phyloP scores from a whole-genome alignment of 1,140 invertebrate species.

The Scaptodrosophila lebanonensis region DNA sequence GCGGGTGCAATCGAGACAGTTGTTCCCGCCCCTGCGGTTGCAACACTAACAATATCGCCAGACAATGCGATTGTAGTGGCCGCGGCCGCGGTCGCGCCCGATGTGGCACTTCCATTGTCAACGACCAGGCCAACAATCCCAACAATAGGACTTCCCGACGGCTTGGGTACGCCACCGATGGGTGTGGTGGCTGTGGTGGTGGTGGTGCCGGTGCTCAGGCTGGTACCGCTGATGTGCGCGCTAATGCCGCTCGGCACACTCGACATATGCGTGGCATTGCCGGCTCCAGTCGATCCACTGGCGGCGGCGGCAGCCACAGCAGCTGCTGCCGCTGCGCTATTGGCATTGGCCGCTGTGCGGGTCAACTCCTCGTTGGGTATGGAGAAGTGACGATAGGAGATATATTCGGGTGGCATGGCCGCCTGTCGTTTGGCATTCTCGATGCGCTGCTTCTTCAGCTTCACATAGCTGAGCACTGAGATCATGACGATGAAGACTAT shows the following conservation, averaged over 20 bases:
- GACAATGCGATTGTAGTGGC: conserved; percentile 11
- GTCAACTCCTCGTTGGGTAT: conserved; percentile 78
- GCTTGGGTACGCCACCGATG: conserved; percentile 42
- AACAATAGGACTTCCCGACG: conserved; percentile 46
- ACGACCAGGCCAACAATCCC: conserved; percentile 39
- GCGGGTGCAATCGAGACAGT: conserved; percentile 1
- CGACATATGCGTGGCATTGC: conserved; percentile 48
- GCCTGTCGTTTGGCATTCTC: conserved; percentile 83
- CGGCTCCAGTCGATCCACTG: not conserved
- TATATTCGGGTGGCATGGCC: conserved; percentile 82
- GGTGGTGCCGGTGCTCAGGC: conserved; percentile 58
- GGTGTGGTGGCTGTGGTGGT: conserved; percentile 69
- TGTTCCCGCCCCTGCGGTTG: not conserved
- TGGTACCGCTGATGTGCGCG: conserved; percentile 73
- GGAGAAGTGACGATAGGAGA: conserved; percentile 85
- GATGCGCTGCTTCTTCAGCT: conserved; percentile 87
- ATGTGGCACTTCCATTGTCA: conserved; percentile 33
- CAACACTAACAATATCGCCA: conserved; percentile 7
- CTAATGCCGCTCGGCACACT: conserved; percentile 73
- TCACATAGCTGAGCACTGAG: conserved; percentile 89
- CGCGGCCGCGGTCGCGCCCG: conserved; percentile 16
- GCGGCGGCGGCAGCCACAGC: conserved; percentile 9
- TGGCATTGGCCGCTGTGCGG: conserved; percentile 40
- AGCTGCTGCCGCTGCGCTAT: conserved; percentile 20
- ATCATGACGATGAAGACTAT: conserved; percentile 90